Conservation (phyloP, 2,888 invertebrate genomes). For the Tanytarsus gracilentus region DNA sequence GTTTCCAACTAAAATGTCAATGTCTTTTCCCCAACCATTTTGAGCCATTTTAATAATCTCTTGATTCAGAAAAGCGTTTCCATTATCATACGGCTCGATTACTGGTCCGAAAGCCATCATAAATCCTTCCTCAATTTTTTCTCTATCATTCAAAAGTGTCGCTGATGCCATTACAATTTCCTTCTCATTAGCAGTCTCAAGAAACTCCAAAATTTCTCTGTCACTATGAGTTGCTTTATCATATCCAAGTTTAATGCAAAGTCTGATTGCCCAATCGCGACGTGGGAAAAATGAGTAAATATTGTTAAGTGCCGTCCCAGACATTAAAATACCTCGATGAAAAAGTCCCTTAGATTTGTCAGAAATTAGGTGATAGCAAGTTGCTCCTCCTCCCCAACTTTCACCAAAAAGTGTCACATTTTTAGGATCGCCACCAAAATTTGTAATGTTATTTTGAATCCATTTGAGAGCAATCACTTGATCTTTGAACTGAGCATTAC, state of each 20-base stretch:
- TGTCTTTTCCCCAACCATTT: conserved; percentile 37
- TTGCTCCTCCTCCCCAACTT: conserved; percentile 46
- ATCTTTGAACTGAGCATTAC: conserved; percentile 49
- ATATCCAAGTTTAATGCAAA: conserved; percentile 40
- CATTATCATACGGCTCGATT: conserved; percentile 38
- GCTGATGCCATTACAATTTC: background rate
- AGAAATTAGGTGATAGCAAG: conserved; percentile 45
- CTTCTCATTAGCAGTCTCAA: conserved; percentile 35
- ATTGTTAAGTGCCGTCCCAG: conserved; percentile 37
- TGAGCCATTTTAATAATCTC: conserved; percentile 35
- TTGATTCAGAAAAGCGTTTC: conserved; percentile 37
- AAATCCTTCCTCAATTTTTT: background rate
- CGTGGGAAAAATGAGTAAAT: conserved; percentile 38
- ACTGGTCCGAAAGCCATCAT: conserved; percentile 39
- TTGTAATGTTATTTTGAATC: conserved; percentile 45
- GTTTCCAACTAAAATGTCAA: conserved; percentile 40
- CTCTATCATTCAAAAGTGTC: background rate
- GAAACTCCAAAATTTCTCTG: conserved; percentile 37
- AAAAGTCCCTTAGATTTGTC: conserved; percentile 43
- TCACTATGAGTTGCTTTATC: conserved; percentile 38
- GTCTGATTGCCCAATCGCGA: conserved; percentile 36
- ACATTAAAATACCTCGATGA: conserved; percentile 41
- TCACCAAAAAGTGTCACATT: conserved; percentile 48
- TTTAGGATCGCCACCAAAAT: conserved; percentile 46
- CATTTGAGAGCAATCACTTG: conserved; percentile 47